Evolutionary conservation across 2,113 vertebrate genomes (phyloP).

Genomic region (Phasianus colchicus): DNA sequence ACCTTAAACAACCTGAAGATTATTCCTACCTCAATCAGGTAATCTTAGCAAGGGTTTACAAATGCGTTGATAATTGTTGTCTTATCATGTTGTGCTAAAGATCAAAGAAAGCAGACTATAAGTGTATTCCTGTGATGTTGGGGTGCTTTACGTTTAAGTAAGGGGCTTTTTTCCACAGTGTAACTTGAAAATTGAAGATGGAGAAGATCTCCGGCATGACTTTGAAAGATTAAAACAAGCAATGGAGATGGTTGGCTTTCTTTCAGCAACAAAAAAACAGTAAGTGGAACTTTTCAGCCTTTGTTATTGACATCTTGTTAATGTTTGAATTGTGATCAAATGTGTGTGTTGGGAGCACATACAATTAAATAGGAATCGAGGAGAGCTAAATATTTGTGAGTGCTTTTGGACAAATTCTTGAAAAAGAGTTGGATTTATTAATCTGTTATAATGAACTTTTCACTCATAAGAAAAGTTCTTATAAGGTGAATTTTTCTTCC

Average conservation of each 20-base stretch:
- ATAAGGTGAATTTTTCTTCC: slow-evolving; percentile 8
- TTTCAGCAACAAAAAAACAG: slow-evolving; percentile 94
- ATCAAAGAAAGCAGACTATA: neutral
- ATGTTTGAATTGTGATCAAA: neutral
- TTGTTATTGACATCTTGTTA: neutral
- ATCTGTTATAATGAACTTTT: neutral
- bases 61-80: neutral
- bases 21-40: slow-evolving; percentile 99
- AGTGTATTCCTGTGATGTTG: neutral
- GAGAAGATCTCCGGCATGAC: slow-evolving; percentile 93
- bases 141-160: neutral
- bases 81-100: neutral
- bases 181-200: slow-evolving; percentile 98
- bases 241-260: slow-evolving; percentile 99
- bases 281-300: slow-evolving; percentile 70
- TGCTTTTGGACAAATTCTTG: neutral
- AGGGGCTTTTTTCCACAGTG: slow-evolving; percentile 75
- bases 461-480: neutral
- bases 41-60: neutral
- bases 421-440: neutral
- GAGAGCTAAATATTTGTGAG: neutral
- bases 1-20: slow-evolving; percentile 93
- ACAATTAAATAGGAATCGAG: neutral
- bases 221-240: slow-evolving; percentile 97
- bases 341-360: rapidly evolving